Evolutionary conservation across 2,113 vertebrate genomes (phyloP).

Genomic region (Carollia perspicillata): DNA sequence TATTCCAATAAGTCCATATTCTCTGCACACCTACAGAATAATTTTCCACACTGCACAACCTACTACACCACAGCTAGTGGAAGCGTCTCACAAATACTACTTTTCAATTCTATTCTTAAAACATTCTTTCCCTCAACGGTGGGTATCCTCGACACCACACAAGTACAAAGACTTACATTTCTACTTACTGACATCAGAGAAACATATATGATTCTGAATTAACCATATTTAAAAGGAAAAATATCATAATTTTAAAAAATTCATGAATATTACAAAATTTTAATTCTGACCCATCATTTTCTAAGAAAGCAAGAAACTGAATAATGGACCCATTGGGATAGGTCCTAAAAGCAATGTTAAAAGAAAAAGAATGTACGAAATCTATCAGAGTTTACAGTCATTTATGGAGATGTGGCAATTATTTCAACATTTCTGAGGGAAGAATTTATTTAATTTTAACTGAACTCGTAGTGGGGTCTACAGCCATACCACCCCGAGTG

Average conservation of each 20-base stretch:
- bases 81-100: background rate
- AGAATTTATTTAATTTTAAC: background rate
- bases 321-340: background rate
- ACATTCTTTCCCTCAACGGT: background rate
- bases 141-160: background rate
- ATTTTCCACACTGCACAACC: background rate
- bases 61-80: background rate
- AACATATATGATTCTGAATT: background rate
- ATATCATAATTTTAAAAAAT: background rate
- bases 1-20: background rate
- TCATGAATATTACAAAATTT: conserved; percentile 8
- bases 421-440: background rate
- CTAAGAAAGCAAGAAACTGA: background rate
- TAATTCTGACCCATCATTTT: background rate
- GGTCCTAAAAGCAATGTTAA: background rate
- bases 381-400: background rate
- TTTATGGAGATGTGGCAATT: background rate
- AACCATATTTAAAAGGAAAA: conserved; percentile 13
- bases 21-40: background rate
- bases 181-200: background rate
- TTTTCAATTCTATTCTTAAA: background rate
- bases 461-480: background rate
- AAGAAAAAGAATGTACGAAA: background rate
- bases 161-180: background rate
- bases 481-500: too few relatives aligned